phyloP scores from a whole-genome alignment of 37 sponge, comb jelly and placozoan species.

The Sycon ciliatum region DNA sequence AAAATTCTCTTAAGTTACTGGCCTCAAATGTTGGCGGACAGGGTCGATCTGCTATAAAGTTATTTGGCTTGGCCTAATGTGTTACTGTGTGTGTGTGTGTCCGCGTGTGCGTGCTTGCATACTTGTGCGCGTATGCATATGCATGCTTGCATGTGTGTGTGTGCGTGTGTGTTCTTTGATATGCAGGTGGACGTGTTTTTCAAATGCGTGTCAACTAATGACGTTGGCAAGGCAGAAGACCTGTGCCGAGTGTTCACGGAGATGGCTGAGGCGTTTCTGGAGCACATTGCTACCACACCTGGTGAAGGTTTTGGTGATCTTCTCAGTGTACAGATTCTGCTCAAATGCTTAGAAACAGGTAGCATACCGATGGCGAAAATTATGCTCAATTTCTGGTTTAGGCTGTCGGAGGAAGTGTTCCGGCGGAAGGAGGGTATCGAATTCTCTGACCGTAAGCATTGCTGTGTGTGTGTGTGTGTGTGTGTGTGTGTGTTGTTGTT shows the following conservation, averaged over 20 bases:
- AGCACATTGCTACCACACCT: conserved; percentile 41
- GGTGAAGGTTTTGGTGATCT: conserved; percentile 48
- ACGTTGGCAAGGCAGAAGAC: conserved; percentile 37
- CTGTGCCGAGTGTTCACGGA: conserved; percentile 72
- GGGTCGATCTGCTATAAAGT: no score
- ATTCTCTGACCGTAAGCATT: no score
- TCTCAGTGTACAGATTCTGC: conserved; percentile 26
- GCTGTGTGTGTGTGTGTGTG: no score
- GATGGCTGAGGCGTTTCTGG: conserved; percentile 61
- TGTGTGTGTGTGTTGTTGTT: no score
- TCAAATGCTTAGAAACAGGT: conserved; percentile 42
- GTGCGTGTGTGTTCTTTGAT: background rate
- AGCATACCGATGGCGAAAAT: conserved; percentile 66
- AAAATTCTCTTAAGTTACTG: no score
- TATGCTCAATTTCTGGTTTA: conserved; percentile 76
- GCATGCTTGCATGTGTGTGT: background rate
- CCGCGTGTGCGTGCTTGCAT: background rate
- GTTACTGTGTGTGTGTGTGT: conserved; percentile 10
- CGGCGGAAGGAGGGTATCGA: conserved; percentile 38
- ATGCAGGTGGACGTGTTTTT: background rate
- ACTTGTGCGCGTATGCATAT: background rate
- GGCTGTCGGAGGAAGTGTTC: conserved; percentile 56
- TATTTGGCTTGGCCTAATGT: background rate
- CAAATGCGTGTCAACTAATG: background rate
- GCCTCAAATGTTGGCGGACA: no score